Evolutionary conservation across 2,888 invertebrate species (phyloP).

Genomic region (Prosopocoilus inquinatus): DNA sequence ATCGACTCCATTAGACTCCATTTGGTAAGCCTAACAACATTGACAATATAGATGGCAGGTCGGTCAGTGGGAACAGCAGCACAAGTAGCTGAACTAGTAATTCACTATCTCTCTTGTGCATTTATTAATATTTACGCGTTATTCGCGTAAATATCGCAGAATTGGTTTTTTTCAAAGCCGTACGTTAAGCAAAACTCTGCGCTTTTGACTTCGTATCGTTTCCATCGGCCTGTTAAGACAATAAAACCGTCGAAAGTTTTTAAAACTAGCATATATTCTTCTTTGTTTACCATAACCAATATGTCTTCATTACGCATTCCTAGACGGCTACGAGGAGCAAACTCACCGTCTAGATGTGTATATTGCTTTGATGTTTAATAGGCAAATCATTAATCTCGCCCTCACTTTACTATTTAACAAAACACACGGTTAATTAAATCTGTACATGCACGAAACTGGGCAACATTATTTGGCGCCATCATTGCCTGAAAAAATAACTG

Average conservation of each 20-base stretch:
- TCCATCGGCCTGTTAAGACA: neutral
- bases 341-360: slow-evolving; percentile 36
- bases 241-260: slow-evolving; percentile 15
- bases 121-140: slow-evolving; percentile 2
- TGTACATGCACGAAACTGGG: slow-evolving; percentile 49
- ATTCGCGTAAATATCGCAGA: neutral
- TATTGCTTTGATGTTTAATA: slow-evolving; percentile 1
- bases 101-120: slow-evolving; percentile 18
- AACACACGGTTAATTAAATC: slow-evolving; percentile 24
- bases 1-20: slow-evolving; percentile 65
- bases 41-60: slow-evolving; percentile 76
- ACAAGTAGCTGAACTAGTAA: slow-evolving; percentile 21
- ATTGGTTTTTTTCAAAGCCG: no score
- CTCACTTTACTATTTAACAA: slow-evolving; percentile 17
- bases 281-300: slow-evolving; percentile 54
- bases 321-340: slow-evolving; percentile 41
- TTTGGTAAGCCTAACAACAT: slow-evolving; percentile 67
- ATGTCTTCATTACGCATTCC: slow-evolving; percentile 58
- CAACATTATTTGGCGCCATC: slow-evolving; percentile 59
- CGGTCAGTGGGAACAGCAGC: slow-evolving; percentile 26
- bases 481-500: slow-evolving; percentile 56
- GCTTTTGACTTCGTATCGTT: slow-evolving; percentile 2
- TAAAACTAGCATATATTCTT: slow-evolving; percentile 27
- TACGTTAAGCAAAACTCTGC: no score
- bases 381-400: no score